phyloP scores from a whole-genome alignment of 2,888 invertebrate species.

The Cheilosia pagana region DNA sequence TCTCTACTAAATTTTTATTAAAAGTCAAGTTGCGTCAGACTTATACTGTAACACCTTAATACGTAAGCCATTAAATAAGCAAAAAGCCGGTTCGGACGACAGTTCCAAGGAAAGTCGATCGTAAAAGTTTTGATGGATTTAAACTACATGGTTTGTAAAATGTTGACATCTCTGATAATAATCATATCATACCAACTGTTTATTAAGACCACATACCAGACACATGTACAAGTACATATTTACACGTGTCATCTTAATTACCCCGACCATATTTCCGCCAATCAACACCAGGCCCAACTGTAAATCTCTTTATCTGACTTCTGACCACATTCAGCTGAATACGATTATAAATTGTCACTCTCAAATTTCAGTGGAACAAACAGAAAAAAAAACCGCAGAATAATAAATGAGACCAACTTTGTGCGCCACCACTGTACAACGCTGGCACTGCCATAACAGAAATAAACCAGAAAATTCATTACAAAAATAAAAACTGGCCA shows the following conservation, averaged over 20 bases:
- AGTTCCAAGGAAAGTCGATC: too few species aligned
- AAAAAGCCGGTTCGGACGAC: too few species aligned
- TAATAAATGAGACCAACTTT: constrained; percentile 2
- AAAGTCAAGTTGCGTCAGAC: too few species aligned
- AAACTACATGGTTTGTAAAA: too few species aligned
- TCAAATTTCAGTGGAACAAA: not conserved
- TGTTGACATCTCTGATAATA: too few species aligned
- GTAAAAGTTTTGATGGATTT: too few species aligned
- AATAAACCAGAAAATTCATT: constrained; percentile 49
- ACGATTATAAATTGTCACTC: constrained; percentile 2
- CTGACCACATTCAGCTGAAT: constrained; percentile 7
- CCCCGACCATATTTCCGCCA: constrained; percentile 13
- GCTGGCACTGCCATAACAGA: constrained; percentile 48
- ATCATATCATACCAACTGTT: too few species aligned
- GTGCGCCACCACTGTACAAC: constrained; percentile 40
- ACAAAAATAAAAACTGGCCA: constrained; percentile 32
- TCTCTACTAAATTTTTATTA: too few species aligned
- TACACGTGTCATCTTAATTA: not conserved
- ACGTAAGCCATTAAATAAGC: too few species aligned
- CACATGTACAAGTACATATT: too few species aligned
- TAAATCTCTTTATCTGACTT: constrained; percentile 11
- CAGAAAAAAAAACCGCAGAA: not conserved
- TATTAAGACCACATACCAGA: too few species aligned
- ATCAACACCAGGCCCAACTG: not conserved
- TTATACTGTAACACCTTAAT: too few species aligned